A percentile compares a stretch with the other conserved stretches of the same genome.
phyloP scores from a whole-genome alignment of 2,888 invertebrate genomes.

The Prosapia bicincta region DNA sequence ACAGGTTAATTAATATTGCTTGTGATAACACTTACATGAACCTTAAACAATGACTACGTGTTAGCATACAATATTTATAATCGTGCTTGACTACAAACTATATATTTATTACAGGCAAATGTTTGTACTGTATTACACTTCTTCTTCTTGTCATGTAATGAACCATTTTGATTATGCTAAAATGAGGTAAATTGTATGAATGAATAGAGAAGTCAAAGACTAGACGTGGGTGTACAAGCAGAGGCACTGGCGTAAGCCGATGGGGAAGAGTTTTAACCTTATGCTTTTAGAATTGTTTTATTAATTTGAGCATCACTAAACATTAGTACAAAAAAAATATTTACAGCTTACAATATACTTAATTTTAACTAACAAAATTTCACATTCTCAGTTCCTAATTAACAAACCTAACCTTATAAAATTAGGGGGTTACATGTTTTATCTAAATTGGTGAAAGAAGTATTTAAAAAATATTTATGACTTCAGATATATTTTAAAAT shows the following conservation, averaged over 20 bases:
- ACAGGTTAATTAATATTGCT: neutral
- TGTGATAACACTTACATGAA: neutral
- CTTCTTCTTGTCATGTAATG: neutral
- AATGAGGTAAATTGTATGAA: neutral
- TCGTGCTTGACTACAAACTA: neutral
- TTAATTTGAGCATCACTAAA: neutral
- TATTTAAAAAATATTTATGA: too few species aligned
- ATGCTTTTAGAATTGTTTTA: neutral
- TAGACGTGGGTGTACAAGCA: neutral
- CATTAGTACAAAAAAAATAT: neutral
- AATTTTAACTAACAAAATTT: neutral
- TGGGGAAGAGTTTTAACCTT: neutral
- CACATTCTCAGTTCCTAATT: neutral
- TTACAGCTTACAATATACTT: neutral
- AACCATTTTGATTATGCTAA: neutral
- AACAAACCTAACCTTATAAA: neutral
- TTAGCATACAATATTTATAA: neutral
- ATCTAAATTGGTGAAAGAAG: neutral
- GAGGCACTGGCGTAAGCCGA: neutral
- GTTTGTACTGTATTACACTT: neutral
- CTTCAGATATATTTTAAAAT: too few species aligned
- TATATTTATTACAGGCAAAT: neutral
- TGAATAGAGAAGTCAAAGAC: conserved; percentile 1
- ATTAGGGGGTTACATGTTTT: neutral
- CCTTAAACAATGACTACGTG: neutral